Percentiles rank a stretch among this genome's conserved stretches.
phyloP scores from a whole-genome alignment of 1,140 invertebrate species.

The Penaeus japonicus region DNA sequence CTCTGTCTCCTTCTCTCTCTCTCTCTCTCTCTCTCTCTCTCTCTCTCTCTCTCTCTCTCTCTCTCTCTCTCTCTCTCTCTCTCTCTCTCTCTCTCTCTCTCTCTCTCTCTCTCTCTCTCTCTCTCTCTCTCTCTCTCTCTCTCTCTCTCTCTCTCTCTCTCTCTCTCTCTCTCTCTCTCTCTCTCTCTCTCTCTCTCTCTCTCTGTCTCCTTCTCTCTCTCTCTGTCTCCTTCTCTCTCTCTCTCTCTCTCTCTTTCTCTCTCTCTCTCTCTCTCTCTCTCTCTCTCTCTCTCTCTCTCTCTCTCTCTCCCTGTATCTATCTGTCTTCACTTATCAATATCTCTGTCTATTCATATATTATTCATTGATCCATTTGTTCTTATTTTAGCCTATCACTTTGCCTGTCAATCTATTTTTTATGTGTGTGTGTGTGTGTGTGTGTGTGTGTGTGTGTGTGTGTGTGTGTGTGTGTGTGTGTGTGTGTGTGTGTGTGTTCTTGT shows the following conservation, averaged over 20 bases:
- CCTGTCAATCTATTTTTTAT: too few species aligned
- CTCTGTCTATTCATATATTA: too few species aligned
- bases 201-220: background rate
- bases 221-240: background rate
- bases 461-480: too few species aligned
- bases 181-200: background rate
- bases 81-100: background rate
- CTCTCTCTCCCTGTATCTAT: background rate
- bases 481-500: too few species aligned
- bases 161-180: slow-evolving; percentile 6
- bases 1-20: background rate
- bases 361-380: too few species aligned
- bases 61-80: background rate
- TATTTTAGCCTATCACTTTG: too few species aligned
- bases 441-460: too few species aligned
- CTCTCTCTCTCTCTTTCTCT: background rate
- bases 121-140: background rate
- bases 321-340: too few species aligned
- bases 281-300: background rate
- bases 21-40: background rate
- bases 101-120: background rate
- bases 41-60: background rate
- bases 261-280: background rate
- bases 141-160: background rate
- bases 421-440: too few species aligned